Evolutionary conservation across 2,888 invertebrate genomes (phyloP).

Genomic region (Cancer borealis): DNA sequence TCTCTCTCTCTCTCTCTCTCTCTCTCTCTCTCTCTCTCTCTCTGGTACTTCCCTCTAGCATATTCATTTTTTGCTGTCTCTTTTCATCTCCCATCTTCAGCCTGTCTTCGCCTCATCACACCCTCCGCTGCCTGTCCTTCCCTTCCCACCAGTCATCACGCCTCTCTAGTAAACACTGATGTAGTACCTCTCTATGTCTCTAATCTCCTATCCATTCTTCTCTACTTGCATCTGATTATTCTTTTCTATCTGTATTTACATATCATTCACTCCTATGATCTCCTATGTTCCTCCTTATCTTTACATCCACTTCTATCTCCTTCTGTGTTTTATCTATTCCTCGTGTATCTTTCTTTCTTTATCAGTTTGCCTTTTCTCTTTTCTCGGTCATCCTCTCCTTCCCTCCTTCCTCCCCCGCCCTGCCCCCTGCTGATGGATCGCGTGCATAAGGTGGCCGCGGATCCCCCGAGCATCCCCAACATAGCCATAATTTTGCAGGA

Average conservation of each 20-base stretch:
- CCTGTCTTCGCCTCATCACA: not conserved
- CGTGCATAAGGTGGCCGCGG: constrained; percentile 21
- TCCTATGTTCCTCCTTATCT: not conserved
- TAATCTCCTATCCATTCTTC: not conserved
- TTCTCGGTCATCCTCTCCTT: not conserved
- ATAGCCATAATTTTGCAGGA: not conserved
- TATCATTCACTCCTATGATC: not conserved
- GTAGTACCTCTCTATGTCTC: not conserved
- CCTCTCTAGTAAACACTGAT: not conserved
- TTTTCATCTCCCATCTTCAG: not conserved
- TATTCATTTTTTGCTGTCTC: not conserved
- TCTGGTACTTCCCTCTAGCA: not conserved
- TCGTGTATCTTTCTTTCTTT: not conserved
- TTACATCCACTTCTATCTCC: not conserved
- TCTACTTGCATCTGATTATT: not conserved
- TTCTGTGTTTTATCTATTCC: not conserved
- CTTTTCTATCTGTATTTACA: not conserved
- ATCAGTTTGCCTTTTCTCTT: not conserved
- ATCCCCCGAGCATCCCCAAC: not conserved
- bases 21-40: not conserved
- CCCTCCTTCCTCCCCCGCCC: not conserved
- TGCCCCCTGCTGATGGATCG: constrained; percentile 9
- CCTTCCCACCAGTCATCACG: not conserved
- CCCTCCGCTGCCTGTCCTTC: not conserved
- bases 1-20: not conserved